phyloP scores from a whole-genome alignment of 1,140 invertebrate genomes.

The Hesperophylax magnus region DNA sequence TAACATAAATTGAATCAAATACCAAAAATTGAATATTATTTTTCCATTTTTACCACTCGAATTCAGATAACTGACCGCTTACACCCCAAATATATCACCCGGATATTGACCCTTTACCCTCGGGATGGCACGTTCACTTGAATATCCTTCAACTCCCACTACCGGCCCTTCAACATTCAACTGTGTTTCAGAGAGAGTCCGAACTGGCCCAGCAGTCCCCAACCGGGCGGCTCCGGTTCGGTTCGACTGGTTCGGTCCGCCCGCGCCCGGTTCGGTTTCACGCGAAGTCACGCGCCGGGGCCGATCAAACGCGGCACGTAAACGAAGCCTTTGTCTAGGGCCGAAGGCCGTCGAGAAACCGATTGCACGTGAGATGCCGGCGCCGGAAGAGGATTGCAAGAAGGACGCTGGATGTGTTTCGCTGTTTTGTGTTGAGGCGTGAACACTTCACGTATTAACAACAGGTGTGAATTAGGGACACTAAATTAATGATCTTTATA shows the following conservation, averaged over 20 bases:
- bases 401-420: neutral
- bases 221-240: too few relatives aligned
- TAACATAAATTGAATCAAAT: too few relatives aligned
- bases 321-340: constrained; percentile 14
- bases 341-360: neutral
- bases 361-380: neutral
- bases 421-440: neutral
- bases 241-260: too few relatives aligned
- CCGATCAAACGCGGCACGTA: constrained; percentile 3
- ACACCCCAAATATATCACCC: neutral
- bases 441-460: neutral
- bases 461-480: neutral
- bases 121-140: neutral
- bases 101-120: neutral
- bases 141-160: neutral
- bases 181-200: too few relatives aligned
- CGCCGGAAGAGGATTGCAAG: neutral
- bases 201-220: too few relatives aligned
- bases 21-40: too few relatives aligned
- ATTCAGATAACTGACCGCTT: neutral
- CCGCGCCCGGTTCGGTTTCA: neutral
- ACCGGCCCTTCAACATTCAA: too few relatives aligned
- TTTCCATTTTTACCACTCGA: too few relatives aligned
- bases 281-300: neutral
- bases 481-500: too few relatives aligned